Evolutionary conservation across 1,140 invertebrate genomes (phyloP).

Genomic region (Trissolcus basalis): DNA sequence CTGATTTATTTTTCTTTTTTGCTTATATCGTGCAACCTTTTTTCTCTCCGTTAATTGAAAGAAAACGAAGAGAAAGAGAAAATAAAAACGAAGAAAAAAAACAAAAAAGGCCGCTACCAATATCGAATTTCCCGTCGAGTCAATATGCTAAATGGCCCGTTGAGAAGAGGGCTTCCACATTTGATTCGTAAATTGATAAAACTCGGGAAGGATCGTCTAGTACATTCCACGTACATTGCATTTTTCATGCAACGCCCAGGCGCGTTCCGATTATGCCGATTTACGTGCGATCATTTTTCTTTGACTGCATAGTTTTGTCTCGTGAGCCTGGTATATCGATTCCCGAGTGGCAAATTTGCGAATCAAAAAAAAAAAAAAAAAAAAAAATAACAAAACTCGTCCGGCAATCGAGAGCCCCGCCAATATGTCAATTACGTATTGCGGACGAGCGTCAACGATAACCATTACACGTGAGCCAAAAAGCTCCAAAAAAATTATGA

Average conservation of each 20-base stretch:
- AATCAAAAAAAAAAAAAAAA: conserved; percentile 54
- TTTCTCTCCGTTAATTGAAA: conserved; percentile 33
- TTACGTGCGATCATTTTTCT: conserved; percentile 36
- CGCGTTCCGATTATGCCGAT: conserved; percentile 34
- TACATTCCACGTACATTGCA: conserved; percentile 12
- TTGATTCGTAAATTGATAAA: conserved; percentile 70
- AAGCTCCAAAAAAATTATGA: conserved; percentile 10
- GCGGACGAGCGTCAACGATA: conserved; percentile 20
- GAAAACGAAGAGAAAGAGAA: conserved; percentile 23
- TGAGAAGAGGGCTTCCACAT: conserved; percentile 71
- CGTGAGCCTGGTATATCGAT: conserved; percentile 26
- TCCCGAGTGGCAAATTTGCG: conserved; percentile 39
- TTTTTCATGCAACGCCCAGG: conserved; percentile 25
- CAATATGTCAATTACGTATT: conserved; percentile 30
- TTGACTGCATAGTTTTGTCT: conserved; percentile 13
- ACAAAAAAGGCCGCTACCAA: conserved; percentile 57
- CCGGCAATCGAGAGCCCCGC: conserved; percentile 32
- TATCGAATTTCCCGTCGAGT: conserved; percentile 67
- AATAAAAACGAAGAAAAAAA: conserved; percentile 40
- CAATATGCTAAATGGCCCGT: conserved; percentile 74
- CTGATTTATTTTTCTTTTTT: too few species aligned
- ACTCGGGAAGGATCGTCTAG: conserved; percentile 18
- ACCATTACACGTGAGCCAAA: conserved; percentile 4
- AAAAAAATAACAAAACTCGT: conserved; percentile 23
- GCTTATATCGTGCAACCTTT: conserved; percentile 22